Conservation (phyloP, 1,140 invertebrate genomes). For the Pseudomyrmex dendroicus region DNA sequence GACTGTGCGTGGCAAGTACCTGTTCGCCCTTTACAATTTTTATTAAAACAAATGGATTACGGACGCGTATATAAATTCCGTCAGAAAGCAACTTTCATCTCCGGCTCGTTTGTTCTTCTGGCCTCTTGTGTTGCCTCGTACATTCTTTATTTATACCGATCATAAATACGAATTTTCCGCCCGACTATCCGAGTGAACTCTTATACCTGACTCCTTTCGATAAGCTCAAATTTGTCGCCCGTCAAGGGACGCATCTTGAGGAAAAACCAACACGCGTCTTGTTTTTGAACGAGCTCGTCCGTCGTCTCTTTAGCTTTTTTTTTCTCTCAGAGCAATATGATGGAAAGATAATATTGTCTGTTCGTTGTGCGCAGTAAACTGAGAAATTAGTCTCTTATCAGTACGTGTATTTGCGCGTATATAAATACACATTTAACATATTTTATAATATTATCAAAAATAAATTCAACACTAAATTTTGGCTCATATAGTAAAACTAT, state of each 20-base stretch:
- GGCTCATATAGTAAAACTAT: no score
- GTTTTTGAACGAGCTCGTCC: neutral
- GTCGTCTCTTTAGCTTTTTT: neutral
- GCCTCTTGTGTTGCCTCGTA: conserved; percentile 45
- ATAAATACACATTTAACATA: no score
- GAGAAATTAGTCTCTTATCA: no score
- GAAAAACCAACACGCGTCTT: conserved; percentile 15
- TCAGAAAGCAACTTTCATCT: conserved; percentile 52
- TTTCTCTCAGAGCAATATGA: neutral
- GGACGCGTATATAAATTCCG: conserved; percentile 52
- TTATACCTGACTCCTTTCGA: conserved; percentile 20
- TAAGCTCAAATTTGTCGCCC: conserved; percentile 37
- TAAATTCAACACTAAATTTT: no score
- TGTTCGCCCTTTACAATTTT: conserved; percentile 47
- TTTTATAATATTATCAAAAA: no score
- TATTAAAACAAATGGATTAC: conserved; percentile 71
- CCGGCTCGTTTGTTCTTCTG: conserved; percentile 34
- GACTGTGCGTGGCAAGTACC: neutral
- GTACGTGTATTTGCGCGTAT: no score
- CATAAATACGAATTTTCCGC: conserved; percentile 69
- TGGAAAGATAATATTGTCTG: neutral
- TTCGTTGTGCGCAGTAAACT: no score
- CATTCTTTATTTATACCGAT: conserved; percentile 61
- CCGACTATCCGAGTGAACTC: conserved; percentile 24
- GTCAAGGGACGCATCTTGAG: conserved; percentile 23